Evolutionary conservation across 53 echinoderm and acorn worm genomes (phyloP).

Genomic region (Patiria pectinifera): DNA sequence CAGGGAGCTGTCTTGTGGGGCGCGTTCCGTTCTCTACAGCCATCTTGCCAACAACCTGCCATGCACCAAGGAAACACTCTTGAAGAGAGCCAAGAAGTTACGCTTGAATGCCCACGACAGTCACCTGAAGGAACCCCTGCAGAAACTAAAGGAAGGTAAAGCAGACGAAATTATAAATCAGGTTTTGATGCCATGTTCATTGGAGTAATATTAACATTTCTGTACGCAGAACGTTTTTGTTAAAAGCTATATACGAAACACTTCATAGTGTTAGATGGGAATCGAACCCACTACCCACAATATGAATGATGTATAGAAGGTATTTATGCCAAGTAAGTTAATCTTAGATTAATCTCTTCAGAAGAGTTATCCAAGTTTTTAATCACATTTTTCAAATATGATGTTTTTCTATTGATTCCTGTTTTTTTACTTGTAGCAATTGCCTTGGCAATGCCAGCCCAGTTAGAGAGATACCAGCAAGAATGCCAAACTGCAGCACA

Average conservation of each 20-base stretch:
- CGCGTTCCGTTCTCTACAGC: constrained; percentile 83
- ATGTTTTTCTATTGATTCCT: not conserved
- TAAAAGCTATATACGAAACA: no score
- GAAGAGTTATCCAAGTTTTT: no score
- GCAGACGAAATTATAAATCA: no score
- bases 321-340: no score
- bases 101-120: constrained; percentile 89
- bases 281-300: no score
- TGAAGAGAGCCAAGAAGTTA: constrained; percentile 97
- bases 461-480: constrained; percentile 71
- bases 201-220: no score
- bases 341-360: no score
- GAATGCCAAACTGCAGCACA: constrained; percentile 76
- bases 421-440: constrained; percentile 67
- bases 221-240: no score
- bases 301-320: no score
- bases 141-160: constrained; percentile 90
- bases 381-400: not conserved
- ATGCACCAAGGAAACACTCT: constrained; percentile 89
- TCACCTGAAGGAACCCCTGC: constrained; percentile 86
- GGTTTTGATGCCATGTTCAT: no score
- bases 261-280: no score
- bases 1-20: constrained; percentile 77
- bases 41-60: constrained; percentile 91
- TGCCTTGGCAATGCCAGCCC: constrained; percentile 84